Conservation (phyloP, 2,888 invertebrate species). For the Teleogryllus oceanicus region DNA sequence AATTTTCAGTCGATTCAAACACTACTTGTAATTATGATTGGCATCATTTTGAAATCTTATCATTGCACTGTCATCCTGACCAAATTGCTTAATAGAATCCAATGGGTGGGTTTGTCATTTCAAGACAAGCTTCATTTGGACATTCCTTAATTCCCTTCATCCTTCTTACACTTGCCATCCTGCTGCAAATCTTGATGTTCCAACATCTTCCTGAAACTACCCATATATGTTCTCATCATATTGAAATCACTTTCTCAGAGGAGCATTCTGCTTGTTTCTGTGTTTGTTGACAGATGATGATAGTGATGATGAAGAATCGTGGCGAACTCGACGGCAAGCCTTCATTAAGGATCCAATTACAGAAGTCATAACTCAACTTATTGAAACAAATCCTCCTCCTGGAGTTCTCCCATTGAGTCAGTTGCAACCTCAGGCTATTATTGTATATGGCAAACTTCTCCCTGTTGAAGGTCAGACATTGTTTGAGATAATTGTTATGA, state of each 20-base stretch:
- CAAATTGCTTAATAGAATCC: too few relatives aligned
- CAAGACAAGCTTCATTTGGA: too few relatives aligned
- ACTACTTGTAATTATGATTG: too few relatives aligned
- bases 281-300: conserved; percentile 29
- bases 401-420: conserved; percentile 75
- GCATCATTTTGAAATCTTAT: too few relatives aligned
- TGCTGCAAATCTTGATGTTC: too few relatives aligned
- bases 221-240: not conserved
- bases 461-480: conserved; percentile 62
- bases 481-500: too few relatives aligned
- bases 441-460: conserved; percentile 78
- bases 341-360: conserved; percentile 50
- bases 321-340: conserved; percentile 48
- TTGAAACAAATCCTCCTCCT: conserved; percentile 64
- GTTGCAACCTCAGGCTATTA: conserved; percentile 74
- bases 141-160: too few relatives aligned
- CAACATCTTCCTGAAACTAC: too few relatives aligned
- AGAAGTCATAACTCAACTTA: conserved; percentile 68
- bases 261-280: not conserved
- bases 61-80: too few relatives aligned
- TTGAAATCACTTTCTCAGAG: conserved; percentile 19
- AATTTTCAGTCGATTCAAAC: too few relatives aligned
- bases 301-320: conserved; percentile 47
- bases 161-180: too few relatives aligned
- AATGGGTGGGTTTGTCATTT: too few relatives aligned